A percentile compares a stretch with the other conserved stretches of the same genome.
These are phyloP conservation scores for Archilochus colubris DNA, from an alignment of 2,113 vertebrate genomes.

Conservation along the genomic window DNA sequence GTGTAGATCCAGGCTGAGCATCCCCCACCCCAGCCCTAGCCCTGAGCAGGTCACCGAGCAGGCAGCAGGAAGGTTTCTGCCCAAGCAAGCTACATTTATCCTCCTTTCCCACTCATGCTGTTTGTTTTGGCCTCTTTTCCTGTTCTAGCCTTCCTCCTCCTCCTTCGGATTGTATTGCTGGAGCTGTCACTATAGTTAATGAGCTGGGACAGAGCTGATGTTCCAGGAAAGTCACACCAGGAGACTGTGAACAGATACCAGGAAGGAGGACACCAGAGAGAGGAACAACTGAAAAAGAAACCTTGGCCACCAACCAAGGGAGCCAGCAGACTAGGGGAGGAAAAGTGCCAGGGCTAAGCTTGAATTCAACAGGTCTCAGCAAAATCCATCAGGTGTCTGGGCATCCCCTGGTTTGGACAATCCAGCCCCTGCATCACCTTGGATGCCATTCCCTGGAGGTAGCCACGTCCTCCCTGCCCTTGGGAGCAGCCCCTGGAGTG, in stretches of 20 bases:
- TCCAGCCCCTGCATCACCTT: accelerated
- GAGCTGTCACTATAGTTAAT: conserved; percentile 45
- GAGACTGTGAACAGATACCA: neutral
- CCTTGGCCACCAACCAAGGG: neutral
- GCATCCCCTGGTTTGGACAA: neutral
- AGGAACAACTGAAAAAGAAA: neutral
- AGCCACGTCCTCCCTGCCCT: accelerated
- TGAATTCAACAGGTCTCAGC: neutral
- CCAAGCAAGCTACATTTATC: neutral
- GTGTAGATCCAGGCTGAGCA: neutral
- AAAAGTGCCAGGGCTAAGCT: neutral
- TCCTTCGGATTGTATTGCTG: conserved; percentile 19
- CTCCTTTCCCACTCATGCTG: neutral
- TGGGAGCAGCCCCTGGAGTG: neutral
- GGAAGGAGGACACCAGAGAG: neutral
- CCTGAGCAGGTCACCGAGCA: neutral
- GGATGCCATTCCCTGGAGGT: neutral
- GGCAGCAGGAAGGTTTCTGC: neutral
- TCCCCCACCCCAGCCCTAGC: neutral
- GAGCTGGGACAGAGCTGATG: neutral
- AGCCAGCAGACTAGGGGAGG: neutral
- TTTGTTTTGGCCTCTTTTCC: conserved; percentile 45
- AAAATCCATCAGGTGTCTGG: neutral
- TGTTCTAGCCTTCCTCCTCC: neutral
- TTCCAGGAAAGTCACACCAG: neutral